Evolutionary conservation across 37 sponge, comb jelly and placozoan genomes (phyloP).

Genomic region (Aphrocallistes beatrix): DNA sequence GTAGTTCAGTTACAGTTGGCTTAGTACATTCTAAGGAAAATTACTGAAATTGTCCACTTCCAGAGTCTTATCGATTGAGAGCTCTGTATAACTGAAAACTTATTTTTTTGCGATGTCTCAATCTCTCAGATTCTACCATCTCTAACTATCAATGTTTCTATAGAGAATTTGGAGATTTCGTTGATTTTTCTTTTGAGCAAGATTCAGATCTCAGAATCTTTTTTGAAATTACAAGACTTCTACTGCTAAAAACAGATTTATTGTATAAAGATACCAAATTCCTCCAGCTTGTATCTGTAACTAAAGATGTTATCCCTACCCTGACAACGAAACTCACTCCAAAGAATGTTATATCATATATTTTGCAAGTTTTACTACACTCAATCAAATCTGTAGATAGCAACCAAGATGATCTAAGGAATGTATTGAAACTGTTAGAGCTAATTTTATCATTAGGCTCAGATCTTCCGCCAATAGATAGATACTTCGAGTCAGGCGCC

Average conservation of each 20-base stretch:
- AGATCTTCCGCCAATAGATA: background rate
- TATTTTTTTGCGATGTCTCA: too few species aligned
- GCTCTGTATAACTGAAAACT: too few species aligned
- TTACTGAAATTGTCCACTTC: too few species aligned
- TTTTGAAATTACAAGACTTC: background rate
- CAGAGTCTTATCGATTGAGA: too few species aligned
- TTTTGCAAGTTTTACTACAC: background rate
- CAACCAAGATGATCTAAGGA: background rate
- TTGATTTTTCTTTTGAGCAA: too few species aligned
- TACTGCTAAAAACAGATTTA: background rate
- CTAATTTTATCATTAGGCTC: background rate
- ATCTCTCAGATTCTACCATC: too few species aligned
- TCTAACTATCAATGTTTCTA: too few species aligned
- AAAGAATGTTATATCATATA: background rate
- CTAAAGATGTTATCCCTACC: background rate
- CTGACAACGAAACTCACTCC: background rate
- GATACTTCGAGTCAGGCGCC: background rate
- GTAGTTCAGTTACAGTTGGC: too few species aligned
- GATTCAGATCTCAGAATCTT: too few species aligned
- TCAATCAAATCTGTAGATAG: background rate
- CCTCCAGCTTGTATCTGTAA: background rate
- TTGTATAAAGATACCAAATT: background rate
- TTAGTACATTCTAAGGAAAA: too few species aligned
- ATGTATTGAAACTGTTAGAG: background rate
- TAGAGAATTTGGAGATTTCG: too few species aligned